A percentile compares a stretch with the other conserved stretches of the same genome.
These are phyloP conservation scores for Amblyjoppa proteus DNA, from an alignment of 2,888 invertebrate species.

Conservation along the genomic window DNA sequence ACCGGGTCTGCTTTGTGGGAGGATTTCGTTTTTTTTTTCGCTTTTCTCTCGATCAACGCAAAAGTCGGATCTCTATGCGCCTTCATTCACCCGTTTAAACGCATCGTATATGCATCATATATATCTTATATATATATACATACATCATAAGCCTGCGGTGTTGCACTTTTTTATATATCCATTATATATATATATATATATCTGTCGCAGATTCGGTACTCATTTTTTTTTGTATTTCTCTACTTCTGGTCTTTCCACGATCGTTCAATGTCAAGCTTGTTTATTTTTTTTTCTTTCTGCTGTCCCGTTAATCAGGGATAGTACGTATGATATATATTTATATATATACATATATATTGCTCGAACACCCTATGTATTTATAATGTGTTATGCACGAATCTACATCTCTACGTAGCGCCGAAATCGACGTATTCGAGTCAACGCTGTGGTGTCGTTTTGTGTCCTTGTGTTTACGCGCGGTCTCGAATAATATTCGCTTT, in stretches of 20 bases:
- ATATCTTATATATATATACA: constrained; percentile 63
- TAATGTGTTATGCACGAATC: constrained; percentile 77
- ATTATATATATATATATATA: constrained; percentile 73
- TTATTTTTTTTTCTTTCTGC: constrained; percentile 37
- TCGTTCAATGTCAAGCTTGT: constrained; percentile 19
- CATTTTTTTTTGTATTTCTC: constrained; percentile 31
- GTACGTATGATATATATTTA: constrained; percentile 73
- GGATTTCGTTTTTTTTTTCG: constrained; percentile 65
- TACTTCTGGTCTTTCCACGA: constrained; percentile 54
- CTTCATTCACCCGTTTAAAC: constrained; percentile 36
- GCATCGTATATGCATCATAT: constrained; percentile 64
- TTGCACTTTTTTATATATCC: constrained; percentile 53
- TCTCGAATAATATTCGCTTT: constrained; percentile 24
- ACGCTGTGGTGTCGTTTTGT: constrained; percentile 42
- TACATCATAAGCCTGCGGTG: constrained; percentile 74
- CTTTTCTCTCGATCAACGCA: constrained; percentile 45
- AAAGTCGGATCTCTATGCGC: constrained; percentile 42
- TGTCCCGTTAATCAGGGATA: constrained; percentile 73
- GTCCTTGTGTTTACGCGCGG: constrained; percentile 66
- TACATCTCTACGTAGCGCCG: constrained; percentile 74
- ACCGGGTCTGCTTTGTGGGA: constrained; percentile 67
- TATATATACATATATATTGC: constrained; percentile 19
- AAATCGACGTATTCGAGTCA: constrained; percentile 47
- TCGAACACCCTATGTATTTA: constrained; percentile 69
- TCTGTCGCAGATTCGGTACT: constrained; percentile 59